Conservation (phyloP, 2,888 invertebrate species). For the Xestia rhomboidea region DNA sequence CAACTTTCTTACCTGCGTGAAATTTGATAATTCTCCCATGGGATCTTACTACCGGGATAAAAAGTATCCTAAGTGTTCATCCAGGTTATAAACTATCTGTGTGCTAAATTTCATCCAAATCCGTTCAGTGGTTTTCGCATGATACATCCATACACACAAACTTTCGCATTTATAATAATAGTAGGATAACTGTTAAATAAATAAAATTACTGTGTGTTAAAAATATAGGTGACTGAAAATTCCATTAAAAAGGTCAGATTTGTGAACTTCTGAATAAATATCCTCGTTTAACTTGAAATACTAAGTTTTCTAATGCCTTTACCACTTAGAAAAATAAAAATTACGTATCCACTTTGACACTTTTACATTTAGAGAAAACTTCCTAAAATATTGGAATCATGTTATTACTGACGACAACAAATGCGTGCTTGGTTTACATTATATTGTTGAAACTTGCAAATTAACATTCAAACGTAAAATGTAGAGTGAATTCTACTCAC, state of each 20-base stretch:
- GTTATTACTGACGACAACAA: conserved; percentile 10
- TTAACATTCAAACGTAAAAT: conserved; percentile 7
- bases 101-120: no score
- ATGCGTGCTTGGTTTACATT: background rate
- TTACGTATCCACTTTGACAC: background rate
- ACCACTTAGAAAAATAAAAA: conserved; percentile 18
- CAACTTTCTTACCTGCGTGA: no score
- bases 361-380: conserved; percentile 7
- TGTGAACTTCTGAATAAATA: conserved; percentile 13
- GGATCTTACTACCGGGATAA: no score
- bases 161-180: no score
- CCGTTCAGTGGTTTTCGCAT: no score
- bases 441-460: conserved; percentile 25
- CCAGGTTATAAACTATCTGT: no score
- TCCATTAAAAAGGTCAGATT: background rate
- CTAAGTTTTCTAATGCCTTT: conserved; percentile 8
- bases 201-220: no score
- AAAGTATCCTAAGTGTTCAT: no score
- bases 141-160: no score
- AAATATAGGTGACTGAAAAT: background rate
- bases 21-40: no score
- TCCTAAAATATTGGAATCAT: background rate
- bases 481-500: conserved; percentile 19
- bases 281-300: conserved; percentile 7
- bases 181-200: no score